Evolutionary conservation across 2,888 invertebrate species (phyloP), one percentile per base, ranked within the genome.

Genomic region (Ischnus inquisitorius): DNA sequence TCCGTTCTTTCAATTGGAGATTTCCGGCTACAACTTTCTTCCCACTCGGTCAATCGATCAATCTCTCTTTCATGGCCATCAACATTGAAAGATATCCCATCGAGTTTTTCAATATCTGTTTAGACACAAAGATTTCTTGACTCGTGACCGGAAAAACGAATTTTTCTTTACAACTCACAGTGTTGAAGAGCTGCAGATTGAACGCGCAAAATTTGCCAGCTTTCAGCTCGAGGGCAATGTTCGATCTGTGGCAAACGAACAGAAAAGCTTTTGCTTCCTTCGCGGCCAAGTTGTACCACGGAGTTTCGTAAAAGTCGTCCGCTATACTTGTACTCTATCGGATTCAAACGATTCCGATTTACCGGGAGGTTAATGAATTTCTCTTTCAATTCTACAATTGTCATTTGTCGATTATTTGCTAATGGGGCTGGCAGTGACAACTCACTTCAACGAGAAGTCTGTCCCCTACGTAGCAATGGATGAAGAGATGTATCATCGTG

Each of bases 401-500:
- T 48, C 1, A 48, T 48, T 48, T 4, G 16, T 3, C 19, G 10
- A 22, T 54, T 22, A 54, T 34, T 34, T 8, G 34, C 8, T 34
- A 54, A 10, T n/a, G 12, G 1, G 1, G 1, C 8, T 25, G 54
- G 3, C 8, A 6, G 22, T n/a, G 60, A 25, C n/a, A 14, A 75
- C 64, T 60, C n/a, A 82, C 82, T 75, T 82, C 60, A 62, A 60
- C 69, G 4, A 79, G 51, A 34, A 89, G 85, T 51, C n/a, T 79
- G 48, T 90, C 90, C 6, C 88, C 89, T 0, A 87, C 83, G 28
- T 87, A 90, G 25, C 90, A 89, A 72, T 88, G 87, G 46, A 86
- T 81, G 12, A 87, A 90, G 3, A 90, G 62, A 48, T 88, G 89
- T 8, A 83, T 22, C 57, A 88, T 67, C 4, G 88, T 84, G n/a